Base-by-base conservation (phyloP, 2,113 vertebrate species). In the Pedionomus torquatus region DNA sequence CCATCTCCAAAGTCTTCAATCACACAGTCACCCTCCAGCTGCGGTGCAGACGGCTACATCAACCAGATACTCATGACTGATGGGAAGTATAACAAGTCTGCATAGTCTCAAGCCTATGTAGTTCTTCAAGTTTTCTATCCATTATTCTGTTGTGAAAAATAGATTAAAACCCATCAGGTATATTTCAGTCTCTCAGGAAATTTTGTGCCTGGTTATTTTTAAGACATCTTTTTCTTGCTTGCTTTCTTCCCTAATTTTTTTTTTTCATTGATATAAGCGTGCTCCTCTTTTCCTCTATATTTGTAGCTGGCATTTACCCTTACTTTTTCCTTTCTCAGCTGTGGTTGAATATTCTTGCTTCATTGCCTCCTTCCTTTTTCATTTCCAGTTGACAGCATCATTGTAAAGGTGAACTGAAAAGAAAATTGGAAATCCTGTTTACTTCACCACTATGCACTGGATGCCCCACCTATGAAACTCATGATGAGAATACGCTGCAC, bases 391-490 rank as follows among this genome's bases (percentile, higher is more conserved):
- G 95, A 96, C 94, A 96, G 78, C 70, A 83, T 82, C 84, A 61
- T 91, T 57, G 78, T 93, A 93, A 95, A 96, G 87, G 93, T 85
- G 93, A 93, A 58, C 48, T 93, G 69, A 89, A 93, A 87, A 95
- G 89, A 93, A 93, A 95, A 97, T 91, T 91, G 91, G 81, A 96
- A 97, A 87, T 33, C 55, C 80, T 83, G 77, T 91, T 93, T 95
- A 46, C 89, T 82, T 93, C 74, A 48, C 52, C 15, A 26, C 69
- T 39, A 18, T 72, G 78, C 77, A 61, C 48, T 33, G 41, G 79
- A 35, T 54, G 74, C 57, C 44, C 52, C 33, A 97, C 72, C 93
- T 83, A 31, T 41, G 52, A 72, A 79, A n/a, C 74, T 85, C 74
- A 68, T 74, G 76, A 94, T 83, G 65, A 89, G 61, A 93, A 82